Conservation (phyloP, 1,140 invertebrate genomes). For the Bombus fervidus region DNA sequence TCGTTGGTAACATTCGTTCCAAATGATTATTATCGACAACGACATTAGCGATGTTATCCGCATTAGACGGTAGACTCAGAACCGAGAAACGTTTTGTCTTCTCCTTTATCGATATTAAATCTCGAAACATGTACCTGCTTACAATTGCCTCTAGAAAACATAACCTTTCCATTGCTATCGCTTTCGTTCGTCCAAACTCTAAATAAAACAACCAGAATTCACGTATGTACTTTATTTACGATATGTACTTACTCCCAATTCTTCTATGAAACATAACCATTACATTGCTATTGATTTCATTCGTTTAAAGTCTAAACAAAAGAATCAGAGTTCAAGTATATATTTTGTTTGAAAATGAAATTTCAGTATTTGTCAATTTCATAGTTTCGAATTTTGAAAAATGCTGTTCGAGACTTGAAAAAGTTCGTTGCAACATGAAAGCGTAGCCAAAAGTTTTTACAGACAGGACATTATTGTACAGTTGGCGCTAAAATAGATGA, state of each 20-base stretch:
- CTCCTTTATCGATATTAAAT: not conserved
- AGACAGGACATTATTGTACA: slow-evolving; percentile 5
- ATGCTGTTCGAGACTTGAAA: not conserved
- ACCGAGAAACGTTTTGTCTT: not conserved
- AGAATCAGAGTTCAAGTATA: not conserved
- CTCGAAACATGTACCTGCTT: not conserved
- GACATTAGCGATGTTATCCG: not conserved
- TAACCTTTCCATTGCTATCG: not conserved
- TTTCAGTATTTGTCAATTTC: not conserved
- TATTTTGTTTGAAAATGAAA: not conserved
- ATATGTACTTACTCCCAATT: too few relatives aligned
- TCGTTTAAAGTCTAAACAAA: not conserved
- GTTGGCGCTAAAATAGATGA: slow-evolving; percentile 30
- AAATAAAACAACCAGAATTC: not conserved
- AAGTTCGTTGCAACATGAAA: slow-evolving; percentile 10
- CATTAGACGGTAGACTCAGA: not conserved
- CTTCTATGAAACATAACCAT: too few relatives aligned
- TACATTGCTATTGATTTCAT: not conserved
- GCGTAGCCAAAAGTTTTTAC: slow-evolving; percentile 35
- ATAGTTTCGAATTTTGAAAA: not conserved
- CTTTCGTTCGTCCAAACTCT: too few relatives aligned
- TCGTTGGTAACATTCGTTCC: slow-evolving; percentile 23
- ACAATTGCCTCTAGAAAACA: too few relatives aligned
- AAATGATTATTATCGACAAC: slow-evolving; percentile 28
- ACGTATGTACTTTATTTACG: not conserved